Evolutionary conservation across 2,888 invertebrate genomes (phyloP).

Genomic region (Trisateles emortualis): DNA sequence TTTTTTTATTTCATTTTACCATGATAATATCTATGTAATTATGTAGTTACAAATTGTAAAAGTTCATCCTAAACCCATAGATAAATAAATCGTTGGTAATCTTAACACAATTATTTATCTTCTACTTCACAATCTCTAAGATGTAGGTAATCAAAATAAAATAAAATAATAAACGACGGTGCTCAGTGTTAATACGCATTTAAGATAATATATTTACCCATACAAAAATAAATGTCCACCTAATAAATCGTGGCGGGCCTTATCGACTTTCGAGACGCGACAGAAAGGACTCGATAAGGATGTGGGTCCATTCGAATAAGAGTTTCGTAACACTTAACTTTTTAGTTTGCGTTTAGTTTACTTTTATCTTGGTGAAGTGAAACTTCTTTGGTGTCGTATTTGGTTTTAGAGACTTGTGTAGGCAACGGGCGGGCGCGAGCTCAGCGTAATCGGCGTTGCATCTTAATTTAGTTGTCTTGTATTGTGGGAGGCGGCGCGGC

Average conservation of each 20-base stretch:
- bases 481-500: constrained; percentile 70
- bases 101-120: constrained; percentile 33
- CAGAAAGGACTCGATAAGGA: constrained; percentile 81
- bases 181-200: constrained; percentile 85
- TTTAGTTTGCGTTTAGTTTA: constrained; percentile 62
- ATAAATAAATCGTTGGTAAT: constrained; percentile 16
- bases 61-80: not conserved
- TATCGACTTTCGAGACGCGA: constrained; percentile 79
- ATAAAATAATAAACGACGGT: constrained; percentile 73
- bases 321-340: constrained; percentile 56
- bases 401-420: constrained; percentile 59
- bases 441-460: constrained; percentile 80
- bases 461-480: constrained; percentile 87
- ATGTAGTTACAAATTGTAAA: constrained; percentile 24
- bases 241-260: constrained; percentile 81
- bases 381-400: constrained; percentile 44
- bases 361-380: constrained; percentile 40
- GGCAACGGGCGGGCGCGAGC: constrained; percentile 60
- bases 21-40: too few species aligned
- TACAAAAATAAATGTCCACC: constrained; percentile 83
- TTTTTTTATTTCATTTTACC: too few species aligned
- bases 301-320: constrained; percentile 59
- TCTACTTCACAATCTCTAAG: constrained; percentile 34
- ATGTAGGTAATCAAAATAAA: constrained; percentile 69
- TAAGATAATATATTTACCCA: constrained; percentile 85